Percentiles rank a stretch among this genome's conserved stretches.
phyloP scores from a whole-genome alignment of 2,888 invertebrate genomes.

The Lasioglossum oenotherae region DNA sequence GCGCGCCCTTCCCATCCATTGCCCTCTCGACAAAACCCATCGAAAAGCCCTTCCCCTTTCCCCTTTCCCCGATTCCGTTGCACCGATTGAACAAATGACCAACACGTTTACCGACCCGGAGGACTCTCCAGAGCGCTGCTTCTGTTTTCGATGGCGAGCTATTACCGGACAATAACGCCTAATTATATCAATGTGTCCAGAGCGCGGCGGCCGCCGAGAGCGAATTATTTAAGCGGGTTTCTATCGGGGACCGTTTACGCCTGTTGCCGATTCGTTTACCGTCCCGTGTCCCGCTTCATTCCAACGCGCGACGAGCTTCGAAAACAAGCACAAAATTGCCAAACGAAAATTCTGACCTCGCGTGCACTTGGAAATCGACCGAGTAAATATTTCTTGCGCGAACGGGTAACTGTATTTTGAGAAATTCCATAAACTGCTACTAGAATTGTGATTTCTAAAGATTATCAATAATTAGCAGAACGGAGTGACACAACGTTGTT shows the following conservation, averaged over 20 bases:
- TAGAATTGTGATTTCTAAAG: too few species aligned
- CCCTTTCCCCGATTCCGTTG: neutral
- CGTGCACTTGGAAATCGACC: neutral
- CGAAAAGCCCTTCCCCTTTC: neutral
- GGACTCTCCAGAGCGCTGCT: neutral
- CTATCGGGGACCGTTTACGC: conserved; percentile 1
- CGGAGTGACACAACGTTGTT: neutral
- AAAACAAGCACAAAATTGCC: neutral
- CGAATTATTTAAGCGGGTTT: conserved; percentile 7
- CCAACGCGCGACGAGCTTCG: neutral
- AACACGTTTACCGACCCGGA: conserved; percentile 17
- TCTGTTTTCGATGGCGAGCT: conserved; percentile 9
- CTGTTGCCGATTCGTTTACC: conserved; percentile 7
- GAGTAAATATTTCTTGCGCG: neutral
- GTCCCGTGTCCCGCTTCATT: neutral
- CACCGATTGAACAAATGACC: conserved; percentile 23
- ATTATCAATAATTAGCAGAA: too few species aligned
- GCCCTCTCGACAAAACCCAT: neutral
- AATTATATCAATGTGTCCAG: conserved; percentile 25
- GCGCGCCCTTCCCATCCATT: neutral
- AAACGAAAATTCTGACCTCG: neutral
- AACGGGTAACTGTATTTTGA: neutral
- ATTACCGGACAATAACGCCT: conserved; percentile 33
- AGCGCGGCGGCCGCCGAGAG: neutral
- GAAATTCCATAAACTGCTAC: neutral